phyloP scores from a whole-genome alignment of 2,113 vertebrate species.

The Clarias batrachus region DNA sequence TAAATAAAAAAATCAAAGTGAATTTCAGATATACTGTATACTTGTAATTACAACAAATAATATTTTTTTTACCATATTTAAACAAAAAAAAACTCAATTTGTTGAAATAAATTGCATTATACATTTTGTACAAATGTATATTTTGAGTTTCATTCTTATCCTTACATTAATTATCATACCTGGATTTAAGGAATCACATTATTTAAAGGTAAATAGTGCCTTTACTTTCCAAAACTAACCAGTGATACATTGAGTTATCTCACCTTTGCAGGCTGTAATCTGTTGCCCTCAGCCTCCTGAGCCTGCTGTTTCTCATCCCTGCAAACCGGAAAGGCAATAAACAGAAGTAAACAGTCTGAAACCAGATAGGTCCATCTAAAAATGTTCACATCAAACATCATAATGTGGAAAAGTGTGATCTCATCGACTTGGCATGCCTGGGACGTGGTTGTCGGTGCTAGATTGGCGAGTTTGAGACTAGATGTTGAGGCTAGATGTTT shows the following conservation, averaged over 20 bases:
- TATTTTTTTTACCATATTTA: neutral
- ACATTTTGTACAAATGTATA: neutral
- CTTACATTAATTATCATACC: neutral
- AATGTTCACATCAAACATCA: neutral
- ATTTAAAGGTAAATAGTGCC: neutral
- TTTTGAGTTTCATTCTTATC: neutral
- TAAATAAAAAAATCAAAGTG: neutral
- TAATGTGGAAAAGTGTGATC: neutral
- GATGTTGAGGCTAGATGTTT: too few relatives aligned
- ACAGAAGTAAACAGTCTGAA: neutral
- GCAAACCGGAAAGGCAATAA: constrained; percentile 24
- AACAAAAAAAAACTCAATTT: neutral
- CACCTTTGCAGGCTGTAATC: constrained; percentile 79
- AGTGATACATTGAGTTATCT: neutral
- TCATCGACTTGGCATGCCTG: neutral
- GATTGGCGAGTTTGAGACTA: neutral
- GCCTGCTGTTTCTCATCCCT: constrained; percentile 71
- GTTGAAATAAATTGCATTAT: neutral
- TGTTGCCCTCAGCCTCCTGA: constrained; percentile 74
- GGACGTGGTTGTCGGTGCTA: neutral
- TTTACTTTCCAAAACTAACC: neutral
- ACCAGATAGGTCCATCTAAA: neutral
- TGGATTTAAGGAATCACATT: neutral
- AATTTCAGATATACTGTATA: neutral
- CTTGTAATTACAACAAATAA: neutral